A percentile compares a stretch with the other conserved stretches of the same genome.
phyloP scores from a whole-genome alignment of 2,888 invertebrate species.

The Physocephala rufipes region DNA sequence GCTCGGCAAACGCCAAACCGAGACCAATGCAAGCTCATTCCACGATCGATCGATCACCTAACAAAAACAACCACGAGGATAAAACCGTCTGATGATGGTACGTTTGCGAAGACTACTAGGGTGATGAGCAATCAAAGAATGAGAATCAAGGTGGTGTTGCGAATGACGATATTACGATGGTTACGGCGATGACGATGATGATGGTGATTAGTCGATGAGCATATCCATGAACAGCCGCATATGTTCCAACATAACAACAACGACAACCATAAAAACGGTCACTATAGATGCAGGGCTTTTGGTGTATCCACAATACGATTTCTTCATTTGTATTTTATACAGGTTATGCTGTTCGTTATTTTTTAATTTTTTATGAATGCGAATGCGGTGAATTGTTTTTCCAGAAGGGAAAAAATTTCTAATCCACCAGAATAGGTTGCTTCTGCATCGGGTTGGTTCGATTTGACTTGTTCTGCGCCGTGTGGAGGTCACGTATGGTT shows the following conservation, averaged over 20 bases:
- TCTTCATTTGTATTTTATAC: neutral
- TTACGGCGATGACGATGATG: conserved; percentile 13
- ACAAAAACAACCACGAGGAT: conserved; percentile 13
- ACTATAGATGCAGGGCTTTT: neutral
- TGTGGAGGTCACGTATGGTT: conserved; percentile 56
- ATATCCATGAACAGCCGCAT: conserved; percentile 28
- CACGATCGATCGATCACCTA: conserved; percentile 37
- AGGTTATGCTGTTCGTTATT: neutral
- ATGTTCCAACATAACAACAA: conserved; percentile 25
- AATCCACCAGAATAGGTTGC: conserved; percentile 16
- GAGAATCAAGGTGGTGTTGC: too few species aligned
- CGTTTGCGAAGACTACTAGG: too few species aligned
- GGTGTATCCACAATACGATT: neutral
- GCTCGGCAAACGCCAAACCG: conserved; percentile 12
- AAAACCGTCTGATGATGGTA: too few species aligned
- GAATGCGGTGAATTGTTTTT: conserved; percentile 25
- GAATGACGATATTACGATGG: too few species aligned
- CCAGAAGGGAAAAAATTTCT: conserved; percentile 34
- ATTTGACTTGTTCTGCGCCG: conserved; percentile 10
- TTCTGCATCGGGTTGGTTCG: conserved; percentile 9
- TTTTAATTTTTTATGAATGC: neutral
- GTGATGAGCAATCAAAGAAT: too few species aligned
- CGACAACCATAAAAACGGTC: conserved; percentile 20
- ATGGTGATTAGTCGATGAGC: conserved; percentile 16
- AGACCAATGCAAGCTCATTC: conserved; percentile 35